Evolutionary conservation across 1,140 invertebrate species (phyloP).

Genomic region (Chrysoperla carnea): DNA sequence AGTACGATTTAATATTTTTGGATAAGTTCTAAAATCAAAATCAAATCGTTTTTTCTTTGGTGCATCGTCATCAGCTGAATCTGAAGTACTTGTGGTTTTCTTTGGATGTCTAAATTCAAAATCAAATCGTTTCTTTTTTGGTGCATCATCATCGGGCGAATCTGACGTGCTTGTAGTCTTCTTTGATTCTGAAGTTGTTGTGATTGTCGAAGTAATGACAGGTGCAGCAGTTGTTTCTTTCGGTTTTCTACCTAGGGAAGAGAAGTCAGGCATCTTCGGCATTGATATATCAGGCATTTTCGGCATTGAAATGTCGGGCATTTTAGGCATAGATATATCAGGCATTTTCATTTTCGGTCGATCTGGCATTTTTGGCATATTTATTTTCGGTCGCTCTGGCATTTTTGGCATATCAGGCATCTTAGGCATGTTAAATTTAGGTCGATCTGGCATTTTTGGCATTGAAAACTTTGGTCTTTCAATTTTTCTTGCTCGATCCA

Average conservation of each 20-base stretch:
- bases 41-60: too few species aligned
- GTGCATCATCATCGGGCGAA: too few species aligned
- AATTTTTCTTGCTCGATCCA: slow-evolving; percentile 15
- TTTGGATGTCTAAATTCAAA: too few species aligned
- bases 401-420: slow-evolving; percentile 31
- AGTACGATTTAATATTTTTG: too few species aligned
- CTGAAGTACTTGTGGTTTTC: too few species aligned
- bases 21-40: too few species aligned
- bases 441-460: slow-evolving; percentile 22
- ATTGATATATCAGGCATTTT: slow-evolving; percentile 16
- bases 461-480: slow-evolving; percentile 25
- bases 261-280: slow-evolving; percentile 7
- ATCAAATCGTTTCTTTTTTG: too few species aligned
- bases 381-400: slow-evolving; percentile 34
- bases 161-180: too few species aligned
- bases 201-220: slow-evolving; percentile 16
- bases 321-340: slow-evolving; percentile 25
- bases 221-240: slow-evolving; percentile 20
- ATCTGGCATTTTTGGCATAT: slow-evolving; percentile 35
- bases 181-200: too few species aligned
- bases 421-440: slow-evolving; percentile 23
- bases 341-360: slow-evolving; percentile 40
- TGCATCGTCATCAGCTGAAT: too few species aligned
- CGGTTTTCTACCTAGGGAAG: slow-evolving; percentile 10
- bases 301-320: slow-evolving; percentile 14